Evolutionary conservation across 2,797 vertebrate species (phyloP), one percentile per base, ranked within the genome.

Genomic region (Lindbergichthys nudifrons): DNA sequence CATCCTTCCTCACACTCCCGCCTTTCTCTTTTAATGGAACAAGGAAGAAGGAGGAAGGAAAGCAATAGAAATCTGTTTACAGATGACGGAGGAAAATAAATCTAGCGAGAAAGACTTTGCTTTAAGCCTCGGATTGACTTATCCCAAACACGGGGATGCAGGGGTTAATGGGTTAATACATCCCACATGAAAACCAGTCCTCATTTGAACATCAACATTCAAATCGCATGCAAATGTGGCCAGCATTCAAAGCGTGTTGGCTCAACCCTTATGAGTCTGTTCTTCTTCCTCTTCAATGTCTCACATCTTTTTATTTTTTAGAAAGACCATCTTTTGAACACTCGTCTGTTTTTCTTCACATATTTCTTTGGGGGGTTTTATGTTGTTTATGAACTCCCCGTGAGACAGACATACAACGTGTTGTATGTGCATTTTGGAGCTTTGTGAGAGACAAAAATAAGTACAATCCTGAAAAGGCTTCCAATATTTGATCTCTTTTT

Each of bases 191-290:
- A 75, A 41, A 45, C 62, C 21, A 61, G 60, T 47, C 52, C 11
- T 57, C 4, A 19, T 65, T 80, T 63, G 42, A 80, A 66, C 73
- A 19, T 64, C 67, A 58, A 47, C 66, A 88, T 18, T 72, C 86
- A 90, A 81, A 92, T 84, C 57, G 77, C 62, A 92, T 90, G 86
- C 84, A 89, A 92, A 92, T 82, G 51, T 43, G 16, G 15, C 1
- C 53, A 56, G 66, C 65, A 79, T 77, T 81, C 83, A 81, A 80
- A 82, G 26, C 47, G 23, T 3, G 21, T 11, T 10, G 51, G 53
- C 42, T 62, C 10, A 13, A 43, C 71, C 32, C 51, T 18, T 18
- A 32, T 26, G 32, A 36, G 32, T 36, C 23, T 57, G 14, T 41
- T 43, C 4, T 36, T 57, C 32, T 36, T 36, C 32, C 32, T 36